Conservation (phyloP, 2,888 invertebrate species). For the Spicauda simplicius region DNA sequence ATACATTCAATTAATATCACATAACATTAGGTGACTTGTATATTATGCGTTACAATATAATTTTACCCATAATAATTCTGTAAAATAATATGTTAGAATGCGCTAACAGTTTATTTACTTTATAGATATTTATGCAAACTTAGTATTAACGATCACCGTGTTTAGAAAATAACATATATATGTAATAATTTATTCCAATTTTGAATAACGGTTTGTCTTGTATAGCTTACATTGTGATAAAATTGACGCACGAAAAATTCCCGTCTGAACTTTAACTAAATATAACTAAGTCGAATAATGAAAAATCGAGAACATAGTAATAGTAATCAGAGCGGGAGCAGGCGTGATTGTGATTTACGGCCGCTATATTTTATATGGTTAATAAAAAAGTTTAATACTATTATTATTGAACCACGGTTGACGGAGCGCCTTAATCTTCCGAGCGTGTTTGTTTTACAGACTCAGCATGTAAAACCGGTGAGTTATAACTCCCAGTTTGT, state of each 20-base stretch:
- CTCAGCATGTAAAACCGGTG: conserved; percentile 2
- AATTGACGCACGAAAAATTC: not conserved
- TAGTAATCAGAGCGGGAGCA: conserved; percentile 14
- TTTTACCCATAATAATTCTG: no score
- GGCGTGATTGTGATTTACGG: conserved; percentile 15
- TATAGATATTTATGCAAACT: no score
- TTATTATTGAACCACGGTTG: conserved; percentile 30
- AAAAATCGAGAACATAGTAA: conserved; percentile 2
- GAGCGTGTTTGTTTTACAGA: conserved; percentile 25
- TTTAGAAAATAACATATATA: no score
- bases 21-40: no score
- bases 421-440: conserved; percentile 17
- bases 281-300: not conserved
- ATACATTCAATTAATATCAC: no score
- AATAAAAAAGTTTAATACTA: conserved; percentile 25
- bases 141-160: no score
- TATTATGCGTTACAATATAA: no score
- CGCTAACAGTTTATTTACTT: no score
- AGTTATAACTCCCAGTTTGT: not conserved
- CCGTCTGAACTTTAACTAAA: not conserved
- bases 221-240: no score
- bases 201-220: no score
- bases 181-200: no score
- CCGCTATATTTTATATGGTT: conserved; percentile 22
- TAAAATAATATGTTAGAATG: no score